Base-by-base conservation (phyloP, 1,140 invertebrate genomes). In the Maconellicoccus hirsutus region DNA sequence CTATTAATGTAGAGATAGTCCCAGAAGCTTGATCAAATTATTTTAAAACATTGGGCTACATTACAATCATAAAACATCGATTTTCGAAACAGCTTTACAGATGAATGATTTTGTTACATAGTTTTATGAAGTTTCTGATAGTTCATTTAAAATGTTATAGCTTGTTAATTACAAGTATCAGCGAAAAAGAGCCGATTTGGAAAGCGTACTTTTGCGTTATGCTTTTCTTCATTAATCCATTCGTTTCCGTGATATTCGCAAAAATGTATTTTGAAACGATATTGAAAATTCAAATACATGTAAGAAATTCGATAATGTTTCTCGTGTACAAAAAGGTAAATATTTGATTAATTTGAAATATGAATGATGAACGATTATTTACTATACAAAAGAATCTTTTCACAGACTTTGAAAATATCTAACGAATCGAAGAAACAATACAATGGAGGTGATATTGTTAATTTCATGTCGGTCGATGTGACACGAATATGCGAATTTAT, bases 371-470 rank as follows among this genome's bases (percentile, higher is more conserved):
- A 38, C 14, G 33, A 38, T 38, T 38, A 7, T 38, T 38, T 38
- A 7, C 33, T n/a, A n/a, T n/a, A n/a, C n/a, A n/a, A n/a, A n/a
- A n/a, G n/a, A n/a, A n/a, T 38, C 33, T 7, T 73, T 71, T 75
- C 71, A 42, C 70, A 77, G 80, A 88, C 90, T 1, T 78, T 92
- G 42, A 80, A 85, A 69, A 86, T 93, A 78, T 92, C 90, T 0
- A 92, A 90, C 76, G 80, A 84, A 0, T 86, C 90, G 0, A 83
- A 88, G 73, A 91, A 91, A 79, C 87, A 91, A 75, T 91, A 89
- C 2, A 94, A 92, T 0, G 89, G 93, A 23, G 94, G 93, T 70
- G 92, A 94, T 84, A 90, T 92, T 76, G 93, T 96, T 0, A 96
- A 96, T 79, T 80, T 97, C 69, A 96, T 96, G 93, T 88, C 94